phyloP scores from a whole-genome alignment of 1,140 invertebrate genomes.

The Ceratina japonica region DNA sequence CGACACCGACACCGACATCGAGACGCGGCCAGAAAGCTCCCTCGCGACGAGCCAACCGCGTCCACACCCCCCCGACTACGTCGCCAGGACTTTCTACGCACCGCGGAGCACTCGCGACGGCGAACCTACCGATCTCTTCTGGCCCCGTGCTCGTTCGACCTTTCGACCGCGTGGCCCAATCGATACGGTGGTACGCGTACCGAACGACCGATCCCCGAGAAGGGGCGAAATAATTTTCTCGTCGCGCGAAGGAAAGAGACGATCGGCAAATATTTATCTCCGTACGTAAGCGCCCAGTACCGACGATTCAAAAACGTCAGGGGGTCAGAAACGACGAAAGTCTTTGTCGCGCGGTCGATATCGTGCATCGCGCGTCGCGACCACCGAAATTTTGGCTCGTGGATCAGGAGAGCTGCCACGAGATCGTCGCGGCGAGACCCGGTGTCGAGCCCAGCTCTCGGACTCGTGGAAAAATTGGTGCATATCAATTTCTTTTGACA shows the following conservation, averaged over 20 bases:
- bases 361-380: slow-evolving; percentile 14
- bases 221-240: too few species aligned
- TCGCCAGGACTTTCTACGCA: not conserved
- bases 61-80: slow-evolving; percentile 22
- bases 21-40: not conserved
- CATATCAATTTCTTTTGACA: too few species aligned
- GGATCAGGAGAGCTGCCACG: slow-evolving; percentile 13
- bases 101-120: slow-evolving; percentile 15
- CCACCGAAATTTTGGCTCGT: slow-evolving; percentile 33
- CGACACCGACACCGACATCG: slow-evolving; percentile 3
- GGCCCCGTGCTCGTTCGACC: slow-evolving; percentile 53
- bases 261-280: too few species aligned
- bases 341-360: slow-evolving; percentile 10
- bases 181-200: not conserved
- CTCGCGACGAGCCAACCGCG: slow-evolving; percentile 9
- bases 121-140: slow-evolving; percentile 51
- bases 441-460: too few species aligned
- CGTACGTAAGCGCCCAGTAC: too few species aligned
- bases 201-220: too few species aligned
- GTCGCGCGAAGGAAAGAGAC: too few species aligned
- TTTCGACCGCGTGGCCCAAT: slow-evolving; percentile 42
- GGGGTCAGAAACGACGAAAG: slow-evolving; percentile 1
- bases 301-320: too few species aligned
- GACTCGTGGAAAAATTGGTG: too few species aligned
- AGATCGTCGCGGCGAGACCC: not conserved